Base-by-base conservation (phyloP, 2,113 vertebrate genomes). In the Lutjanus erythropterus region DNA sequence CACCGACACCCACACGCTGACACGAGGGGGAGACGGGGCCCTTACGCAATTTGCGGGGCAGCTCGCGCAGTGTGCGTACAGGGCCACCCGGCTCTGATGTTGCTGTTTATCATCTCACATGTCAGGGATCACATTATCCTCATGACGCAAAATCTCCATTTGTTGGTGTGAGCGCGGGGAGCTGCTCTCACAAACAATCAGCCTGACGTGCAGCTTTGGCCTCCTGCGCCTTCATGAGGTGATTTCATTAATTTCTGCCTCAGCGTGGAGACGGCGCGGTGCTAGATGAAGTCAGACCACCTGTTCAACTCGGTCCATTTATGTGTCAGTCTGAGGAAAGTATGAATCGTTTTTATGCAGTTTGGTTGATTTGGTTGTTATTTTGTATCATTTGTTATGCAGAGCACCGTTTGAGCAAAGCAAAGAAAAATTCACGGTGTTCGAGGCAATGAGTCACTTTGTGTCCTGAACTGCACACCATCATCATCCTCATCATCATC, bases 161-260 rank as follows among this genome's bases (percentile, higher is more conserved):
- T 86, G 84, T 85, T 82, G 80, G 82, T 89, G 90, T 73, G 71
- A 27, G 0, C 44, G 52, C 19, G 5, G 12, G 14, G 59, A 53
- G 85, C 73, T 71, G 90, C 93, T 92, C 90, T 94, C 84, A 83
- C 86, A 75, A 87, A 74, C 0, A 62, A 62, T 80, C 75, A 37
- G 10, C 14, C 3, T 71, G 74, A 85, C 3, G 21, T 29, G 29
- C 71, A 0, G 62, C 44, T 46, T 8, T 0, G 4, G 75, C 59
- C 42, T 47, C 49, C 2, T 21, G 50, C 8, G 37, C 59, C 65
- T 29, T 10, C 23, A 12, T 10, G 37, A 70, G 72, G 68, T 5
- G 9, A 27, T 71, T 58, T 61, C 59, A 72, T 84, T 75, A 37
- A 61, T 66, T 58, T 61, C 16, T 27, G 29, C 61, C 49, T 42